phyloP scores from a whole-genome alignment of 1,140 invertebrate genomes.

The Ptiloglossa arizonensis region DNA sequence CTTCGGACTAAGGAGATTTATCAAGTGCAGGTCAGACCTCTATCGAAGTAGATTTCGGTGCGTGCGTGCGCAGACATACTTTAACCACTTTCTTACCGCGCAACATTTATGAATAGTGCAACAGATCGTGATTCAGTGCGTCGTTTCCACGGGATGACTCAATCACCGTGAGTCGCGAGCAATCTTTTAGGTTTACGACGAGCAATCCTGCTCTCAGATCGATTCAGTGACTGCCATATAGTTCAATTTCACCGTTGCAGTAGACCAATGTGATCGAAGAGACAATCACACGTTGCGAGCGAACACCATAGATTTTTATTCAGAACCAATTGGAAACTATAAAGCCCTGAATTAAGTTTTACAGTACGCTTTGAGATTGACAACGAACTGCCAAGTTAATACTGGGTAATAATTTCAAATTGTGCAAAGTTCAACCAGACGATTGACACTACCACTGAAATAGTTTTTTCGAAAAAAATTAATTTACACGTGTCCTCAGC shows the following conservation, averaged over 20 bases:
- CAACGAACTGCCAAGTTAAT: no score
- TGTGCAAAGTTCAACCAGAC: no score
- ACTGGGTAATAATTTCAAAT: no score
- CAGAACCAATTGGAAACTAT: no score
- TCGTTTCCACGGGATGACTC: constrained; percentile 21
- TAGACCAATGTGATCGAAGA: constrained; percentile 14
- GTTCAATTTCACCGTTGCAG: background rate
- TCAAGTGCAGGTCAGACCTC: background rate
- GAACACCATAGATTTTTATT: no score
- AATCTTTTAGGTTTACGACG: background rate
- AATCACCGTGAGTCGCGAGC: background rate
- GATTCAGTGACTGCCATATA: constrained; percentile 30
- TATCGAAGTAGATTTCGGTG: background rate
- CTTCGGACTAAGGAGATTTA: background rate
- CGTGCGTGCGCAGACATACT: background rate
- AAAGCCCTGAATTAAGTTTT: no score
- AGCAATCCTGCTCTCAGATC: constrained; percentile 15
- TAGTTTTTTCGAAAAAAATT: no score
- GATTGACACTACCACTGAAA: no score
- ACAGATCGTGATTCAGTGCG: constrained; percentile 20
- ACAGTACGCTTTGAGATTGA: no score
- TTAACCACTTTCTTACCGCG: background rate
- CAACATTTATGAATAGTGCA: constrained; percentile 31
- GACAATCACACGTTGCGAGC: background rate
- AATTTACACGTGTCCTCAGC: no score